phyloP scores from a whole-genome alignment of 1,140 invertebrate species.

The Procambarus clarkii region DNA sequence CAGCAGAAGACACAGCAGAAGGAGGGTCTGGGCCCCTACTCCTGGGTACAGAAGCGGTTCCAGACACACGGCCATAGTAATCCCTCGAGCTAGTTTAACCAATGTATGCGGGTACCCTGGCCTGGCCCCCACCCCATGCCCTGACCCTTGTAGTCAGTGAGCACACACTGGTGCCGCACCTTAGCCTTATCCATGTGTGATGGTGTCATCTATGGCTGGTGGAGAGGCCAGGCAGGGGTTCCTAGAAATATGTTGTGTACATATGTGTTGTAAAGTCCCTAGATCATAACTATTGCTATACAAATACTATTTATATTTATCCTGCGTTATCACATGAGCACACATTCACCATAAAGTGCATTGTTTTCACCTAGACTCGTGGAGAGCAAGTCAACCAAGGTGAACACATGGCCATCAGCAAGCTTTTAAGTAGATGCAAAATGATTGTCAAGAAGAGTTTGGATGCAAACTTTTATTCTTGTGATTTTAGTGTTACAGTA shows the following conservation, averaged over 20 bases:
- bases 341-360: conserved; percentile 69
- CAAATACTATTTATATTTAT: conserved; percentile 71
- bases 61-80: conserved; percentile 67
- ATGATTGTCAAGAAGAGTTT: conserved; percentile 49
- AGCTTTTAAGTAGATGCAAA: conserved; percentile 46
- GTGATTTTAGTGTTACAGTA: conserved; percentile 50
- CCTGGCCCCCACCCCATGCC: conserved; percentile 36
- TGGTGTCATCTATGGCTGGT: background rate
- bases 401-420: conserved; percentile 46
- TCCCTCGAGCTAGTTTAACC: conserved; percentile 50
- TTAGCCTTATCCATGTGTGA: conserved; percentile 52
- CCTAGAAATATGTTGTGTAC: conserved; percentile 58
- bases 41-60: conserved; percentile 33
- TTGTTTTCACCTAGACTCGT: conserved; percentile 52
- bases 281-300: conserved; percentile 69
- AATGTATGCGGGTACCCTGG: conserved; percentile 62
- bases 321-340: conserved; percentile 68
- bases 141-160: background rate
- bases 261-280: conserved; percentile 70
- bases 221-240: conserved; percentile 33
- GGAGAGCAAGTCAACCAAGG: conserved; percentile 48
- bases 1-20: conserved; percentile 14
- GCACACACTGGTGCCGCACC: conserved; percentile 57
- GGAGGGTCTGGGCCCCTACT: conserved; percentile 49
- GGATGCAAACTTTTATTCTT: conserved; percentile 64